Evolutionary conservation across 2,888 invertebrate species (phyloP), one percentile per base, ranked within the genome.

Genomic region (Carcina quercana): DNA sequence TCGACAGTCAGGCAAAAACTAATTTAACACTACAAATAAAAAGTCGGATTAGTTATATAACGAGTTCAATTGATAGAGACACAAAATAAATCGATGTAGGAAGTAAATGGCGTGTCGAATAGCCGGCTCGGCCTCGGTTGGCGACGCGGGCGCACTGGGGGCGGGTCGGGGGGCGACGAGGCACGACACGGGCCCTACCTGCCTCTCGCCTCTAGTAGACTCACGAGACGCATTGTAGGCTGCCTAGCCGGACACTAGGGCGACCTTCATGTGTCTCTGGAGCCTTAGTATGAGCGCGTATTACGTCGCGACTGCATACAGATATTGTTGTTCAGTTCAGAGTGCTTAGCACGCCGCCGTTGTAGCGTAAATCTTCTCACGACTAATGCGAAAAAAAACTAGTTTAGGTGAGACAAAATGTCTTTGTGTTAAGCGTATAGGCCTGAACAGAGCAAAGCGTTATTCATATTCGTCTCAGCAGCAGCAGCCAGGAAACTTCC

Each of bases 201-300:
- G 25, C 25, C 13, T n/a, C 24, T 10, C n/a, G 25, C 14, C 13
- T 7, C 13, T 12, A 5, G 11, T 12, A 5, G 12, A 3, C 13
- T 50, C 54, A 37, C 42, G 58, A 60, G 61, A 55, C 51, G 43
- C 49, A 63, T 66, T 66, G 57, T 66, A 33, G 38, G 42, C 47
- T 36, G 32, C 42, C 38, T 43, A 65, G 60, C 66, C 70, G 71
- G 68, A 69, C 54, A 53, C 32, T 50, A 36, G 35, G 25, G 37
- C 47, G 58, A 59, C 70, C 70, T 70, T 68, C 60, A 47, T 33
- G 21, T 36, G 43, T 47, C 47, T 48, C 55, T 48, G 55, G 57
- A n/a, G n/a, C n/a, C n/a, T n/a, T n/a, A n/a, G n/a, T 32, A 38
- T 10, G 6, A 24, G 2, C 24, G 5, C 13, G 6, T 2, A 5